These are phyloP conservation scores for Aphaenogaster floridana DNA, from an alignment of 1,140 invertebrate species.

Conservation along the genomic window DNA sequence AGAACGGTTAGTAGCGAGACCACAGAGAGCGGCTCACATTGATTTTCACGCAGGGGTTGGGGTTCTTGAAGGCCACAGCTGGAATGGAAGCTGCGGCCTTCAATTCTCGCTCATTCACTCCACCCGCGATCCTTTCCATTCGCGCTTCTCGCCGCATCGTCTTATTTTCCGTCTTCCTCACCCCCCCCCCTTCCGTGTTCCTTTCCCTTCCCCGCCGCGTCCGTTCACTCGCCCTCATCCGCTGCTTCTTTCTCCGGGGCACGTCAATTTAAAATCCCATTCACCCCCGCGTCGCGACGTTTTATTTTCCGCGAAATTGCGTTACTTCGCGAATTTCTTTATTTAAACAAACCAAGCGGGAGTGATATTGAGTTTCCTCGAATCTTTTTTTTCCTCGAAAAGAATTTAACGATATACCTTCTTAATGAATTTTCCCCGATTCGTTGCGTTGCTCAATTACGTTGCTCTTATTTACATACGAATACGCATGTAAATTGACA, in stretches of 20 bases:
- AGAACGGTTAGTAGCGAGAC: slow-evolving; percentile 77
- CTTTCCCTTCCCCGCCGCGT: not conserved
- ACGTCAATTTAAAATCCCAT: slow-evolving; percentile 55
- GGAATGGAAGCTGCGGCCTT: slow-evolving; percentile 70
- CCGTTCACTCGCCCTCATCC: not conserved
- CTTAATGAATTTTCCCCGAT: slow-evolving; percentile 23
- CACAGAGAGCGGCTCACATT: slow-evolving; percentile 73
- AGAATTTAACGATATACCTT: not conserved
- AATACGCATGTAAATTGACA: slow-evolving; percentile 27
- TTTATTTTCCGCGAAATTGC: slow-evolving; percentile 7
- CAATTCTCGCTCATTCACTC: slow-evolving; percentile 70
- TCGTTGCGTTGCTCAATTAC: slow-evolving; percentile 1
- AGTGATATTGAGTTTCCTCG: not conserved
- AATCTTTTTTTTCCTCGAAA: not conserved
- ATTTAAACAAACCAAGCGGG: not conserved
- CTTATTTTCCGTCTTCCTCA: slow-evolving; percentile 39
- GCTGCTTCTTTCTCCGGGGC: not conserved
- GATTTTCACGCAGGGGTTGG: slow-evolving; percentile 77
- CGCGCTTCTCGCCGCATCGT: slow-evolving; percentile 22
- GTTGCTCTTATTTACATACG: slow-evolving; percentile 29
- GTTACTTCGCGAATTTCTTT: not conserved
- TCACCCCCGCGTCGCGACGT: not conserved
- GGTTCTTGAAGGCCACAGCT: slow-evolving; percentile 73
- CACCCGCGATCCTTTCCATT: slow-evolving; percentile 34
- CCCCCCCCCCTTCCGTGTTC: not conserved